Evolutionary conservation across 2,888 invertebrate genomes (phyloP), one percentile per base, ranked within the genome.

Genomic region (Synergus laeviventris): DNA sequence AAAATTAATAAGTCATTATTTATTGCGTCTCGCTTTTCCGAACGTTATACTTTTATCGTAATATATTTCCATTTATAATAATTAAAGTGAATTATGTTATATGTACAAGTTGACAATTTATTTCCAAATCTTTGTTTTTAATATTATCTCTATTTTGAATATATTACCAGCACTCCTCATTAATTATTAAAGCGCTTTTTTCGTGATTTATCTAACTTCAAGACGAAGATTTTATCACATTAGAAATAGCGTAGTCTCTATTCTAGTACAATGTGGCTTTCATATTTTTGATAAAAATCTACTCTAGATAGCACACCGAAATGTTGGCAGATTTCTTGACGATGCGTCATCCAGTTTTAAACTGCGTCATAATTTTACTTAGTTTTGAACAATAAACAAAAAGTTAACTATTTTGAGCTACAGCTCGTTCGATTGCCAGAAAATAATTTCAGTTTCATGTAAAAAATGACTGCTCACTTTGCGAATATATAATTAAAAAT

Each of bases 1-100:
- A 12, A n/a, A 42, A 64, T 24, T 64, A 64, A 64, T 39, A 21
- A 64, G 39, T 39, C 7, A 42, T 21, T 42, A 21, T 64, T 42
- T 5, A 42, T 11, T n/a, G 7, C 1, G 21, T 11, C 8, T 42
- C 7, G 64, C 12, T 42, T 64, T 42, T 64, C 39, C 64, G 24
- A 42, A 24, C 42, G 5, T 18, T 14, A 64, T 42, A 64, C 42
- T 64, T 24, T 42, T 21, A 64, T 21, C 21, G 21, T 39, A 14
- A 42, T 64, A 39, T 64, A 39, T 11, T 12, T 21, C 9, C 9
- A 21, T n/a, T 0, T 21, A 21, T 21, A 12, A 9, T 56, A 12
- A 12, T 12, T 21, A 12, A 42, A 42, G 5, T 64, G 21, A 64
- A 42, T 64, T 36, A 39, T 64, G 42, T 39, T 39, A 7, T n/a